Conservation (phyloP, 2,888 invertebrate species). For the Pollenia angustigena region DNA sequence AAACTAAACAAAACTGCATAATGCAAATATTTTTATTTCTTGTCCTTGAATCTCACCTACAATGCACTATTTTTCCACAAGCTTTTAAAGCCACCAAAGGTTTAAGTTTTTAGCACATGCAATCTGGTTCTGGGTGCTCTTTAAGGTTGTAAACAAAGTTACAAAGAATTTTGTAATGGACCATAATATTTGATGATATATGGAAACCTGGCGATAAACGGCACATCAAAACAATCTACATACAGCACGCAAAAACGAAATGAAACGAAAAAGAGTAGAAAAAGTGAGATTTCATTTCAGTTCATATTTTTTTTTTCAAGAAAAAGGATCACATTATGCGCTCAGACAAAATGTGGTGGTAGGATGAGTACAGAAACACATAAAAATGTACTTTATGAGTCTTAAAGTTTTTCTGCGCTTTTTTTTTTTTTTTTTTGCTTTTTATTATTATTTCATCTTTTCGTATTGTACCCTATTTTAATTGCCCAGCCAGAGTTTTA, state of each 20-base stretch:
- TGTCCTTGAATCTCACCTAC: constrained; percentile 62
- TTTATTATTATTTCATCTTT: constrained; percentile 4
- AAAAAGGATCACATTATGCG: constrained; percentile 65
- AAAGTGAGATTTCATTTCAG: constrained; percentile 35
- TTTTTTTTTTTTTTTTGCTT: background rate
- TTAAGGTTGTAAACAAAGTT: constrained; percentile 65
- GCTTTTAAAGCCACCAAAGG: constrained; percentile 46
- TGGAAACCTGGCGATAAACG: constrained; percentile 70
- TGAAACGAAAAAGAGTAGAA: constrained; percentile 1
- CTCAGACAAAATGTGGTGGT: constrained; percentile 49
- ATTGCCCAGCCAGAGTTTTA: constrained; percentile 76
- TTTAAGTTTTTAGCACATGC: constrained; percentile 49
- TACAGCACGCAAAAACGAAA: constrained; percentile 49
- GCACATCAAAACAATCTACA: constrained; percentile 71
- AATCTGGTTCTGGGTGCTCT: constrained; percentile 42
- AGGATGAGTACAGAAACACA: constrained; percentile 75
- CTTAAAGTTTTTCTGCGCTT: constrained; percentile 76
- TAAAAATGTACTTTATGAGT: constrained; percentile 81
- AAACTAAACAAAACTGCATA: constrained; percentile 1
- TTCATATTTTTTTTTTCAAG: constrained; percentile 24
- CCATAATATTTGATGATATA: constrained; percentile 73
- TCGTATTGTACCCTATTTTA: constrained; percentile 77
- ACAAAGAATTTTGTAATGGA: constrained; percentile 71
- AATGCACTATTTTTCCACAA: constrained; percentile 40
- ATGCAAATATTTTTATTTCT: background rate